Evolutionary conservation across 2,888 invertebrate genomes (phyloP).

Genomic region (Lasioglossum morio): DNA sequence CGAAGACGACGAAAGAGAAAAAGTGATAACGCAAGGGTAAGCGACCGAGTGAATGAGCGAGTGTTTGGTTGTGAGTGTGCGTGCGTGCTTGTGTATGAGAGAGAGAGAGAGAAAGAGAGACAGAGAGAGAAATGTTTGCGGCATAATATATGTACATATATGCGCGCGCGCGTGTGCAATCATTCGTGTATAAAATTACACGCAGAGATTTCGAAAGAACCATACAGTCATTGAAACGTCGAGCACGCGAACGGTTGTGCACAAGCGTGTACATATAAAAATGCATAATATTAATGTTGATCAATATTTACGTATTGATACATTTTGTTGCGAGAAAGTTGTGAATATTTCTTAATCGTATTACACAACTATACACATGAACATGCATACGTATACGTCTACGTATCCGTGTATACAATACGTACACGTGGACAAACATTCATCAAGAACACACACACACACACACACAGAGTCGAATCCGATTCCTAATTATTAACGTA

Average conservation of each 20-base stretch:
- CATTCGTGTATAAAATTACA: neutral
- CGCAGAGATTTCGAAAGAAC: neutral
- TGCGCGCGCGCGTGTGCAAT: neutral
- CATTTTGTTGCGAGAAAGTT: slow-evolving; percentile 55
- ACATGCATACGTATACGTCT: neutral
- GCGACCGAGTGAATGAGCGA: neutral
- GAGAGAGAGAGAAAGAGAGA: neutral
- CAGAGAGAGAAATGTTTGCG: neutral
- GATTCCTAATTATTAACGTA: slow-evolving; percentile 39
- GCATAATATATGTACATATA: slow-evolving; percentile 1
- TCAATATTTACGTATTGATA: slow-evolving; percentile 57
- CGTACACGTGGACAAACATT: neutral
- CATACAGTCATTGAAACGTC: neutral
- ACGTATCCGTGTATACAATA: neutral
- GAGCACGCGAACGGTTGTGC: slow-evolving; percentile 23
- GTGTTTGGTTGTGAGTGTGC: neutral
- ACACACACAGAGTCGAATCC: slow-evolving; percentile 44
- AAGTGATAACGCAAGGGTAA: neutral
- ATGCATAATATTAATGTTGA: slow-evolving; percentile 47
- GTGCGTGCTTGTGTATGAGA: neutral
- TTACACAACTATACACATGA: slow-evolving; percentile 7
- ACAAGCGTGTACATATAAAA: slow-evolving; percentile 36
- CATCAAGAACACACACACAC: neutral
- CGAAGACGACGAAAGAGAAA: neutral
- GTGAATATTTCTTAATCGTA: slow-evolving; percentile 57